These are phyloP conservation scores for Rostratula benghalensis DNA, from an alignment of 2,113 vertebrate species.

Conservation along the genomic window DNA sequence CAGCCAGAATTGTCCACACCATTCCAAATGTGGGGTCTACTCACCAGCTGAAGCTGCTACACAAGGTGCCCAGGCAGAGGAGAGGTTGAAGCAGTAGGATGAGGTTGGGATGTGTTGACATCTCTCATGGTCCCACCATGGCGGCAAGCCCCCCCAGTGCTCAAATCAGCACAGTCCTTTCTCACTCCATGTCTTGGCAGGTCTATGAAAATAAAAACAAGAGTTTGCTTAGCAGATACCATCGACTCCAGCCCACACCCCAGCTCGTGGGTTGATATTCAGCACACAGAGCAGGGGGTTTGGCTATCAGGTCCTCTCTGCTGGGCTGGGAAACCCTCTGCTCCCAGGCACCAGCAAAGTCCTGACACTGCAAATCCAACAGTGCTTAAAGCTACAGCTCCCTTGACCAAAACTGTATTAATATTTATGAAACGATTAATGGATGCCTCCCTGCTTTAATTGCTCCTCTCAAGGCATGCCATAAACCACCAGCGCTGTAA, in stretches of 20 bases:
- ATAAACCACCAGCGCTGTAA: not conserved
- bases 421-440: constrained; percentile 28
- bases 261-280: not conserved
- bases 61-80: not conserved
- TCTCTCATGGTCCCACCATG: not conserved
- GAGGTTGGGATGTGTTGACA: not conserved
- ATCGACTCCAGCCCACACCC: not conserved
- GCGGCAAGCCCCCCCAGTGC: not conserved
- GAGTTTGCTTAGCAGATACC: not conserved
- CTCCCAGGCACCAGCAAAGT: not conserved
- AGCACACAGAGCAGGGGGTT: not conserved
- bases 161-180: not conserved
- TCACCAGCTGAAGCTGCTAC: not conserved
- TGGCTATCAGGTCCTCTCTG: not conserved
- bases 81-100: not conserved
- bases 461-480: not conserved
- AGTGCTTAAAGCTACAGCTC: not conserved
- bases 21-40: not conserved
- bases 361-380: not conserved
- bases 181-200: not conserved
- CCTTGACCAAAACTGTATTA: not conserved
- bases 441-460: not conserved
- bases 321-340: not conserved
- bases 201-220: not conserved
- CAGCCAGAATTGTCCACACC: not conserved